These are phyloP conservation scores for Buphagus erythrorhynchus DNA, from an alignment of 2,797 vertebrate species.

Conservation along the genomic window DNA sequence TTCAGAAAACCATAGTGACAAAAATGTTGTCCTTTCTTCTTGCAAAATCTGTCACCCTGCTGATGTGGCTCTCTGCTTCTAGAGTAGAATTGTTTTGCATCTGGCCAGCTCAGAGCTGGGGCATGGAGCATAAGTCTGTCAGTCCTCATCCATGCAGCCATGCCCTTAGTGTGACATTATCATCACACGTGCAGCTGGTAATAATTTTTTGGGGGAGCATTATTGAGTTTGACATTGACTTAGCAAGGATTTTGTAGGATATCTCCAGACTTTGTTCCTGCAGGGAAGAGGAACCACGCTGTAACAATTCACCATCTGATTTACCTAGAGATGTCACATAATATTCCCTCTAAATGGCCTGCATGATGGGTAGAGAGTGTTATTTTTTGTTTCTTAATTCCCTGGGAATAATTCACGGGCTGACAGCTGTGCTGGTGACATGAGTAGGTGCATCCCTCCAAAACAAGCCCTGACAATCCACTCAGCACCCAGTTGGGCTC, in stretches of 20 bases:
- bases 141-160: neutral
- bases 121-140: neutral
- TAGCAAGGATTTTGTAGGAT: neutral
- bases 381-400: neutral
- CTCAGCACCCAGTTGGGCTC: conserved; percentile 21
- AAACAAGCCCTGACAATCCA: conserved; percentile 33
- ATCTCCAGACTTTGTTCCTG: neutral
- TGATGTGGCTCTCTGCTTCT: neutral
- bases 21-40: neutral
- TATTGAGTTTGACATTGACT: neutral
- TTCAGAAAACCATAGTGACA: neutral
- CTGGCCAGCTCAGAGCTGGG: neutral
- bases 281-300: neutral
- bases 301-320: neutral
- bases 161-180: neutral
- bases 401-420: conserved; percentile 5
- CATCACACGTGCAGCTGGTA: neutral
- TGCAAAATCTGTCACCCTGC: neutral
- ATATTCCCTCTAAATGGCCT: neutral
- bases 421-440: conserved; percentile 45
- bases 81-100: neutral
- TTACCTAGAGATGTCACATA: conserved; percentile 12
- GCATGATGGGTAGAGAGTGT: neutral
- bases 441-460: neutral
- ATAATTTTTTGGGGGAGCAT: neutral